These are phyloP conservation scores for Otis tarda DNA, from an alignment of 2,113 vertebrate genomes.

Conservation along the genomic window DNA sequence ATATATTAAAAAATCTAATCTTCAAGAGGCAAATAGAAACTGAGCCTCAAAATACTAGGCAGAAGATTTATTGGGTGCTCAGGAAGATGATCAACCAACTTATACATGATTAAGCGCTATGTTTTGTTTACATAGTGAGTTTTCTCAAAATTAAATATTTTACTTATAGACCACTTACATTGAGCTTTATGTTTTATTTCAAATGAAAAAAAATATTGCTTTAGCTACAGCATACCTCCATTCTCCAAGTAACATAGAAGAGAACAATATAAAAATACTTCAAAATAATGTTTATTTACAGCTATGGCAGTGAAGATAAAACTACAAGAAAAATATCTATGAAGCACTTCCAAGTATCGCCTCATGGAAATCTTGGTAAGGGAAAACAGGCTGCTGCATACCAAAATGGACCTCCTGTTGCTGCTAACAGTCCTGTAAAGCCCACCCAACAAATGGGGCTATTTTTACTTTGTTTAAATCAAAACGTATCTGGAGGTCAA, in stretches of 20 bases:
- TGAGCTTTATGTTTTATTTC: neutral
- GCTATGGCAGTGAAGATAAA: neutral
- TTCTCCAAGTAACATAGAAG: neutral
- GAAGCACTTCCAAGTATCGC: neutral
- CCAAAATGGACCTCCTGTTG: neutral
- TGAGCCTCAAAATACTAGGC: neutral
- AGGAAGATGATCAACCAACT: neutral
- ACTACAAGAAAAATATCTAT: neutral
- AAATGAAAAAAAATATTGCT: neutral
- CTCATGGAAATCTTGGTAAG: neutral
- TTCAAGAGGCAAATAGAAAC: neutral
- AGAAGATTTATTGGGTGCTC: neutral
- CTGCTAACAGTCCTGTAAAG: neutral
- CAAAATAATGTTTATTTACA: neutral
- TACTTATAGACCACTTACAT: neutral
- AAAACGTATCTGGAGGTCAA: neutral
- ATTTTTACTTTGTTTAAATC: neutral
- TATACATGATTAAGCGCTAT: neutral
- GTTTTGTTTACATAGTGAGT: neutral
- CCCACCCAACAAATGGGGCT: neutral
- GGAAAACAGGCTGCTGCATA: neutral
- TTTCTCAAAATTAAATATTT: neutral
- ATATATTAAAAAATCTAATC: neutral
- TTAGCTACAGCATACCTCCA: neutral
- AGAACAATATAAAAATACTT: neutral